Conservation (phyloP, 2,113 vertebrate species). For the Hystrix cristata region DNA sequence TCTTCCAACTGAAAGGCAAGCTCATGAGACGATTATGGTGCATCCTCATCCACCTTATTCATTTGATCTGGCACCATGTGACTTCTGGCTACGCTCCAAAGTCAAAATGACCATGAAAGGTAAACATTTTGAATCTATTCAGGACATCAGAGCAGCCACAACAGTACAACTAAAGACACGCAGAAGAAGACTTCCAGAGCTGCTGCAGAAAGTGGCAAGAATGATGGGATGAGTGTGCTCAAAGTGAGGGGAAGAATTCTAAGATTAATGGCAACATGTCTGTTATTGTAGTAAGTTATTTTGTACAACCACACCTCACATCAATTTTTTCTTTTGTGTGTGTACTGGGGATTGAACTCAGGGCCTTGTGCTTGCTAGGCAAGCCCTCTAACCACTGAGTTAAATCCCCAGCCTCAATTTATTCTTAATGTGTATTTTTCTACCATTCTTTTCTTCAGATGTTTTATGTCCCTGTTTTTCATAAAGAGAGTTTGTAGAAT, state of each 20-base stretch:
- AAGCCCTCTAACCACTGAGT: no score
- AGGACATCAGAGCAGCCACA: not conserved
- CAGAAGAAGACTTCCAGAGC: not conserved
- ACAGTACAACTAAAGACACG: not conserved
- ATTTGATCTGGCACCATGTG: not conserved
- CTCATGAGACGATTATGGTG: not conserved
- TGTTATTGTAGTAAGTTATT: no score
- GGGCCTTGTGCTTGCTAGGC: no score
- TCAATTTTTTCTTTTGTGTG: no score
- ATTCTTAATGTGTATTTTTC: not conserved
- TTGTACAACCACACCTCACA: no score
- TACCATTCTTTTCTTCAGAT: not conserved
- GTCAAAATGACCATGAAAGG: not conserved
- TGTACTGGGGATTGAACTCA: no score
- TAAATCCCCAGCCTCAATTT: not conserved
- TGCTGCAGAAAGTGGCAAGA: not conserved
- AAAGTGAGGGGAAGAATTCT: not conserved
- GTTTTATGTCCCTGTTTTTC: not conserved
- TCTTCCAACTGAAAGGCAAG: not conserved
- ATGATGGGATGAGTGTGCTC: not conserved
- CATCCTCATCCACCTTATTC: not conserved
- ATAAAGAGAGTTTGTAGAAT: not conserved
- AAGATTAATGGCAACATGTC: not conserved
- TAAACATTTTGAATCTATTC: not conserved
- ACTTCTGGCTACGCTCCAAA: not conserved